Evolutionary conservation across 2,888 invertebrate species (phyloP), one percentile per base, ranked within the genome.

Genomic region (Caenorhabditis zanzibari): DNA sequence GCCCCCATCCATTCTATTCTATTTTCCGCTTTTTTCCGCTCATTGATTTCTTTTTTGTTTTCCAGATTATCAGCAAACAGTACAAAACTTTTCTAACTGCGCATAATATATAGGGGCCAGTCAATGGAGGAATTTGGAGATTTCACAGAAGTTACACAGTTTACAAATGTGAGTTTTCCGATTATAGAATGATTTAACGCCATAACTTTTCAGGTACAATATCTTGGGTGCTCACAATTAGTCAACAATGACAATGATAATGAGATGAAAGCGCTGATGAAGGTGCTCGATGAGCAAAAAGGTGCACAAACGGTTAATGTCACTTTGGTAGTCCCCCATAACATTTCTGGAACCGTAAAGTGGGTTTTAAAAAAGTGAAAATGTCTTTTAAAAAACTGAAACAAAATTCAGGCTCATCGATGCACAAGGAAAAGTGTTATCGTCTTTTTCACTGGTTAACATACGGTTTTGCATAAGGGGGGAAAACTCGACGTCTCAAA

Each of bases 281-380:
- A 87, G 80, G 83, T 88, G 24, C 69, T 98, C 66, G 97, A 97
- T 92, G 96, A 96, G 74, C 95, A 95, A 93, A 95, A 95, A 92
- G 86, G 90, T 1, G 85, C 88, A 14, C 88, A 90, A 14, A 92
- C 93, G 74, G 96, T 98, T 72, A 96, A 96, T 91, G 96, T 97
- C 5, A 95, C 96, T 0, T 95, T 98, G 85, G 96, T 96, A 32
- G 96, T 99, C 88, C 98, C 98, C 5, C 95, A 95, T 86, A 96
- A 95, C 92, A 96, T 96, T 0, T 96, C 97, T 92, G 98, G 97
- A 75, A 95, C 95, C 81, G 97, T 98, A 58, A 95, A 96, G 97
- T 97, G 93, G 95, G 96, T 35, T 19, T 47, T n/a, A 14, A 7
- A 22, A 10, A 54, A 19, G 19, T 2, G 32, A 35, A 54, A 12